Conservation (phyloP, 53 echinoderm and acorn worm genomes). For the Paelopatides confundens region DNA sequence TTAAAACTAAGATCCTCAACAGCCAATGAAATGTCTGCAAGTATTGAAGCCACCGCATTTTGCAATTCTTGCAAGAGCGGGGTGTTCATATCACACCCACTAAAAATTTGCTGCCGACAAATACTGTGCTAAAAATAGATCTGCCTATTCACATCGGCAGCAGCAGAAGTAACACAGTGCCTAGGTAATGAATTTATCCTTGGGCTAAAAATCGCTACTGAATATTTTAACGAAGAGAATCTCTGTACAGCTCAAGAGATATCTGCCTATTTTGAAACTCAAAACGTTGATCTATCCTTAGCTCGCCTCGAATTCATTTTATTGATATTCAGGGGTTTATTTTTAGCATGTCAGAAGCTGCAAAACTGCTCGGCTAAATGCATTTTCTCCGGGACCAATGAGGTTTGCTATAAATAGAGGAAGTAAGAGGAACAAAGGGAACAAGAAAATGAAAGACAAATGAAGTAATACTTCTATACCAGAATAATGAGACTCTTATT, state of each 20-base stretch:
- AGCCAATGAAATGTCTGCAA: background rate
- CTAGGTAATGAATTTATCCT: constrained; percentile 35
- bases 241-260: background rate
- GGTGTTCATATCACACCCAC: constrained; percentile 39
- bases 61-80: constrained; percentile 30
- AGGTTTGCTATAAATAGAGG: background rate
- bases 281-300: constrained; percentile 25
- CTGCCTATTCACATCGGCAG: background rate
- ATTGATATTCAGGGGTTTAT: constrained; percentile 29
- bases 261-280: constrained; percentile 34
- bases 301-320: constrained; percentile 17
- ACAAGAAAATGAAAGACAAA: background rate
- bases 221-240: constrained; percentile 13
- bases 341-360: background rate
- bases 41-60: constrained; percentile 5
- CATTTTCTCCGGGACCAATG: background rate
- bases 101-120: constrained; percentile 6
- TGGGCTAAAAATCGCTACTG: constrained; percentile 12
- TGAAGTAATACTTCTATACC: background rate
- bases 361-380: background rate
- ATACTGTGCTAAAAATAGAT: constrained; percentile 23
- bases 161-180: background rate
- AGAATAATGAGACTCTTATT: background rate
- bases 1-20: background rate
- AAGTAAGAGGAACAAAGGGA: background rate